Evolutionary conservation across 2,888 invertebrate species (phyloP).

Genomic region (Zonitis immaculata): DNA sequence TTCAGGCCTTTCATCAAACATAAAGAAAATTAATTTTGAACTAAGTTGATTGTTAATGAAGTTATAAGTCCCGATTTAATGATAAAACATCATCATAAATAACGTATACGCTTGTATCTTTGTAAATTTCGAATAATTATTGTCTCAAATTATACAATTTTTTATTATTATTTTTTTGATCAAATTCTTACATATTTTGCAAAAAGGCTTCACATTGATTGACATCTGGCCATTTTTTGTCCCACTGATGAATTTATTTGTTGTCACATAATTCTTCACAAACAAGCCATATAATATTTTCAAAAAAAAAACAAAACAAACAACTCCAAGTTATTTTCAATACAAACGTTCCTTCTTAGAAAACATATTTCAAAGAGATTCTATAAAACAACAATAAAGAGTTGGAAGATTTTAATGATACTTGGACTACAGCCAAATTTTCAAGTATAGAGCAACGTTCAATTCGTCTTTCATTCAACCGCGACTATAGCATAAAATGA

Average conservation of each 20-base stretch:
- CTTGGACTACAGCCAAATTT: conserved; percentile 21
- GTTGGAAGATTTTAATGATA: conserved; percentile 21
- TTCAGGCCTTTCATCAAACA: background rate
- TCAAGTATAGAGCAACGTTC: conserved; percentile 17
- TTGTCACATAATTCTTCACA: conserved; percentile 5
- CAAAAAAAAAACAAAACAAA: too few species aligned
- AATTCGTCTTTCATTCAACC: conserved; percentile 20
- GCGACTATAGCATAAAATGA: conserved; percentile 21
- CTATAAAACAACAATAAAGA: conserved; percentile 7
- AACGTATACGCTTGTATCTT: background rate
- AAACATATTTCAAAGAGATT: background rate
- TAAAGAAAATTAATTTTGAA: conserved; percentile 2
- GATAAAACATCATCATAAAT: conserved; percentile 9
- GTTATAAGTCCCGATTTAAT: conserved; percentile 2
- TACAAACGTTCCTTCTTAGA: background rate
- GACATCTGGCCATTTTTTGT: conserved; percentile 16
- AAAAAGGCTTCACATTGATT: conserved; percentile 17
- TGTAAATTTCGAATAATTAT: conserved; percentile 7
- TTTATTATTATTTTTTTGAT: too few species aligned
- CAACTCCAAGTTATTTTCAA: background rate
- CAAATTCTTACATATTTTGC: too few species aligned
- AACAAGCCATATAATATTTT: background rate
- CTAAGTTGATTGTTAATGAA: conserved; percentile 6
- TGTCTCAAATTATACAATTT: too few species aligned
- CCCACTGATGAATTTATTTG: conserved; percentile 19